A percentile compares a stretch with the other conserved stretches of the same genome.
phyloP scores from a whole-genome alignment of 2,113 vertebrate species.

The Rafetus swinhoei region DNA sequence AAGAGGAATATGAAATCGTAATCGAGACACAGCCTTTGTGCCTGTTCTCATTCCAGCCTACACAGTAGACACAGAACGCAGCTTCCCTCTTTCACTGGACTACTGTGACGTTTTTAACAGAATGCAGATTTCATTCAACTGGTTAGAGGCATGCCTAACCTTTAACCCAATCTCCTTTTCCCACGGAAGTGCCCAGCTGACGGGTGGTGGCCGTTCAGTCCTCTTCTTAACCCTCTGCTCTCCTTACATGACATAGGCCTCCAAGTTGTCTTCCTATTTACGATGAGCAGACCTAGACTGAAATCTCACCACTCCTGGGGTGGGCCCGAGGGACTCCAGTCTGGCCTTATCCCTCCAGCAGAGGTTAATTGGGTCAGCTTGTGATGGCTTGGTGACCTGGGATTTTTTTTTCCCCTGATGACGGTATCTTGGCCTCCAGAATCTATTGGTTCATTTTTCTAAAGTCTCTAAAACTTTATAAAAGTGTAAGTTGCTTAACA shows the following conservation, averaged over 20 bases:
- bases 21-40: neutral
- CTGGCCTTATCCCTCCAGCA: neutral
- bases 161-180: neutral
- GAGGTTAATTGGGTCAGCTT: neutral
- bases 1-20: neutral
- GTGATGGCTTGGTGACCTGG: neutral
- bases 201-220: neutral
- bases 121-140: neutral
- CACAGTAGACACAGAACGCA: neutral
- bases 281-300: neutral
- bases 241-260: neutral
- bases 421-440: neutral
- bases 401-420: neutral
- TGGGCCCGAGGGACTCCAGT: neutral
- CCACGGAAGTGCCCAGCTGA: neutral
- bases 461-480: neutral
- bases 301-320: neutral
- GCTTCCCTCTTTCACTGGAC: neutral
- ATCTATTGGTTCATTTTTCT: neutral
- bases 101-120: neutral
- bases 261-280: neutral
- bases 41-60: neutral
- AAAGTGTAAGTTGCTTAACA: neutral
- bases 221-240: neutral
- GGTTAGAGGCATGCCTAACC: neutral